phyloP scores from a whole-genome alignment of 1,140 invertebrate genomes.

The Euschistus heros region DNA sequence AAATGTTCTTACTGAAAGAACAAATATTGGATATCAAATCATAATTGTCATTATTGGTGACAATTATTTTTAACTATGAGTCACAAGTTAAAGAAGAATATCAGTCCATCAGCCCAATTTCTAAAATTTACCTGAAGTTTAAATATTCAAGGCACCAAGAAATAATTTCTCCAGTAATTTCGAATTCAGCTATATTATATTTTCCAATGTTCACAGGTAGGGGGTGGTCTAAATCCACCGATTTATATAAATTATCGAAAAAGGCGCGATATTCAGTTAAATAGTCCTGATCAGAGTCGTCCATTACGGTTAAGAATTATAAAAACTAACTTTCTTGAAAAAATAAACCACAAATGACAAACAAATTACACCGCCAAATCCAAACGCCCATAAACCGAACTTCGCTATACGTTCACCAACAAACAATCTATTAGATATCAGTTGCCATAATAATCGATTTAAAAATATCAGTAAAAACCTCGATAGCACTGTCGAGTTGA shows the following conservation, averaged over 20 bases:
- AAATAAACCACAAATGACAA: background rate
- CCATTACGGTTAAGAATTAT: background rate
- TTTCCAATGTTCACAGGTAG: slow-evolving; percentile 9
- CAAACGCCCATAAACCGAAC: background rate
- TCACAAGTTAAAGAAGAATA: background rate
- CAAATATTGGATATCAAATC: background rate
- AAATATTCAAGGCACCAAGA: slow-evolving; percentile 19
- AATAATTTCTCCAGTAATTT: slow-evolving; percentile 13
- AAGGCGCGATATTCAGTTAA: slow-evolving; percentile 1
- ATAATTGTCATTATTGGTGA: background rate
- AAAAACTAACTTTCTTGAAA: background rate
- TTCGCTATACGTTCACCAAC: too few relatives aligned
- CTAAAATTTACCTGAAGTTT: slow-evolving; percentile 4
- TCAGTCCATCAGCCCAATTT: background rate
- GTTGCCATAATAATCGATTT: too few relatives aligned
- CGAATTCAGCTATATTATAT: slow-evolving; percentile 15
- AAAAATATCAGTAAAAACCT: too few relatives aligned
- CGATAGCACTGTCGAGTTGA: too few relatives aligned
- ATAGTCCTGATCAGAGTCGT: slow-evolving; percentile 3
- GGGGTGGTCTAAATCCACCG: background rate
- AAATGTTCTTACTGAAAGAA: background rate
- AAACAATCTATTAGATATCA: too few relatives aligned
- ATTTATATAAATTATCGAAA: slow-evolving; percentile 3
- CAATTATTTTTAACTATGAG: slow-evolving; percentile 13
- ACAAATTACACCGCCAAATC: slow-evolving; percentile 2